Percentiles rank a stretch among this genome's conserved stretches.
Evolutionary conservation across 2,113 vertebrate species (phyloP).

Genomic region (Arvicanthis niloticus): DNA sequence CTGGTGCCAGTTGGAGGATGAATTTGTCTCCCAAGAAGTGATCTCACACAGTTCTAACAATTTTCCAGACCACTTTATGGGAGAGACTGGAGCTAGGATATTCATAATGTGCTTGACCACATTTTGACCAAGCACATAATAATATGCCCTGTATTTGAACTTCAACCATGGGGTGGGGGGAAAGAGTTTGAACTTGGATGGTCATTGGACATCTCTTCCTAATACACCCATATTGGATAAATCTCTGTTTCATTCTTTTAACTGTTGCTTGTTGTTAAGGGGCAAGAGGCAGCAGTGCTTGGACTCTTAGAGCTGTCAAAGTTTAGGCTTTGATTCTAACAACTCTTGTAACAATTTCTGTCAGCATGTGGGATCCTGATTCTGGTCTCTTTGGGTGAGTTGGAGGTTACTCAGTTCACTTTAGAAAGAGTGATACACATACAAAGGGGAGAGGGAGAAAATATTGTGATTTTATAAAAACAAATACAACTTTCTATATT

Average conservation of each 20-base stretch:
- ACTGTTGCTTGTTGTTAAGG: background rate
- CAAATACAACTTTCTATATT: slow-evolving; percentile 5
- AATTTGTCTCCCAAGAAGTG: background rate
- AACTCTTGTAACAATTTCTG: background rate
- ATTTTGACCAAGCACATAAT: background rate
- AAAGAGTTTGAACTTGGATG: background rate
- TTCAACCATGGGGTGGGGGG: too few species aligned
- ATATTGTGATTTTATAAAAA: background rate
- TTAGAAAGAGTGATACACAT: background rate
- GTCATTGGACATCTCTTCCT: background rate
- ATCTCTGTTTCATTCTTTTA: background rate
- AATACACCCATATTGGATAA: background rate
- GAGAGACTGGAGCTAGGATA: too few species aligned
- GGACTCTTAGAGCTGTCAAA: background rate
- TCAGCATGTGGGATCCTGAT: background rate
- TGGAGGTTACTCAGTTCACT: background rate
- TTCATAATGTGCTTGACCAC: background rate
- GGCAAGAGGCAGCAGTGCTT: background rate
- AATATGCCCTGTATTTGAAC: background rate
- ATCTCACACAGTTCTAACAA: background rate
- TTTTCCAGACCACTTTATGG: background rate
- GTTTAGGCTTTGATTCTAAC: background rate
- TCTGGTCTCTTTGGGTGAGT: background rate
- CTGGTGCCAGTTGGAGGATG: background rate
- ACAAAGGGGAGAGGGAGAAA: background rate